phyloP scores from a whole-genome alignment of 2,888 invertebrate genomes.

The Tenthredo distinguenda region DNA sequence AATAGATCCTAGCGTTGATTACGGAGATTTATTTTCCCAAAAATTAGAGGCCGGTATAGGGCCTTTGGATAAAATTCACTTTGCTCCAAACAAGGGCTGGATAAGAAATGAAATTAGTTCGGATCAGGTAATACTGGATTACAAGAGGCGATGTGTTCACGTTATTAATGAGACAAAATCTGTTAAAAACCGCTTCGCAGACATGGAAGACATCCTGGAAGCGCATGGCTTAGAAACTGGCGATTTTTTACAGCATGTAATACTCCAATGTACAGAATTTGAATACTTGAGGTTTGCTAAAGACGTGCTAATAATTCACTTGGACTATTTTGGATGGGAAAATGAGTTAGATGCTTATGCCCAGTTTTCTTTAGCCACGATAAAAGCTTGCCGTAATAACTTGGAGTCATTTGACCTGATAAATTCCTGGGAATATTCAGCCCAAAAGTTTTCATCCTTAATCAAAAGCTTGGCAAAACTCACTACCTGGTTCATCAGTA shows the following conservation, averaged over 20 bases:
- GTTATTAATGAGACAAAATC: slow-evolving; percentile 55
- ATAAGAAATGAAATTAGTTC: slow-evolving; percentile 53
- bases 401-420: slow-evolving; percentile 60
- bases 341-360: slow-evolving; percentile 64
- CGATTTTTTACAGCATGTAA: slow-evolving; percentile 67
- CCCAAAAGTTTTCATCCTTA: slow-evolving; percentile 64
- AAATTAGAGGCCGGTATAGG: slow-evolving; percentile 61
- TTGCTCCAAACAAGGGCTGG: slow-evolving; percentile 57
- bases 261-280: slow-evolving; percentile 64
- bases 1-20: slow-evolving; percentile 7
- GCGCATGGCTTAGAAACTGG: not conserved
- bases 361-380: slow-evolving; percentile 63
- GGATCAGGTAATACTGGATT: slow-evolving; percentile 64
- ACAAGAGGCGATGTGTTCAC: slow-evolving; percentile 65
- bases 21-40: slow-evolving; percentile 51
- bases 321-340: slow-evolving; percentile 61
- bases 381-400: slow-evolving; percentile 66
- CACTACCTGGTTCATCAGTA: slow-evolving; percentile 53
- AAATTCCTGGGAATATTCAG: slow-evolving; percentile 58
- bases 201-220: not conserved
- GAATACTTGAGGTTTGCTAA: slow-evolving; percentile 64
- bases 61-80: slow-evolving; percentile 67
- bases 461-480: slow-evolving; percentile 62
- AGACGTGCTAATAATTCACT: slow-evolving; percentile 60
- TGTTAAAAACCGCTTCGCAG: not conserved